Evolutionary conservation across 1,140 invertebrate species (phyloP).

Genomic region (Caerostris extrusa): DNA sequence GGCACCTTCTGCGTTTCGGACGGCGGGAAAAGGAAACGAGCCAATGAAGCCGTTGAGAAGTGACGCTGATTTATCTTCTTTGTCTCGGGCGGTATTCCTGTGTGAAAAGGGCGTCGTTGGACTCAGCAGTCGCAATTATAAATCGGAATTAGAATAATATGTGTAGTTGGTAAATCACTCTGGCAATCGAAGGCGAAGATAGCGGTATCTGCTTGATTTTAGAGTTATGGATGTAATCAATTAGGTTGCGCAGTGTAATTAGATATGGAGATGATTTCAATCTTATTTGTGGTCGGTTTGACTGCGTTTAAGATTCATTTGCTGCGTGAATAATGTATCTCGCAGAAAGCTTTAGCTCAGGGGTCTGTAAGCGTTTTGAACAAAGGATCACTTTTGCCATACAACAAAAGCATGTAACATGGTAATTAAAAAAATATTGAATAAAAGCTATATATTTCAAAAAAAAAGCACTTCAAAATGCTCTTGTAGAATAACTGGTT

Average conservation of each 20-base stretch:
- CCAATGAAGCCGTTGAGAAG: neutral
- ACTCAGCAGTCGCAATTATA: neutral
- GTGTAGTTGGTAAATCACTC: neutral
- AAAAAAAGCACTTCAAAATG: too few species aligned
- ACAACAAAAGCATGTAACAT: too few species aligned
- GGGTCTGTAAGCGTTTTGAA: too few species aligned
- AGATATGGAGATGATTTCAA: too few species aligned
- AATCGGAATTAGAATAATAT: conserved; percentile 2
- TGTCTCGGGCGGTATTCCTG: neutral
- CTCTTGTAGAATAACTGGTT: too few species aligned
- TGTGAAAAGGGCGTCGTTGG: neutral
- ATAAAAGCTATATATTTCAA: too few species aligned
- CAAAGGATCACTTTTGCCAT: too few species aligned
- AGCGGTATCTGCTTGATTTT: neutral
- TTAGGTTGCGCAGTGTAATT: neutral
- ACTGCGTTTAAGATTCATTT: too few species aligned
- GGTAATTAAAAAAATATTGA: too few species aligned
- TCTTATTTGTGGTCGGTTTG: too few species aligned
- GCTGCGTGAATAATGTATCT: too few species aligned
- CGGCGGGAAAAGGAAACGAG: neutral
- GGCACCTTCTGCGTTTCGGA: neutral
- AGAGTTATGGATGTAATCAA: neutral
- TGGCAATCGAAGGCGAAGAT: neutral
- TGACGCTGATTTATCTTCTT: neutral
- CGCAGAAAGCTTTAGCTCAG: too few species aligned